Percentiles rank a stretch among this genome's conserved stretches.
Evolutionary conservation across 2,113 vertebrate genomes (phyloP).

Genomic region (Takifugu bimaculatus): DNA sequence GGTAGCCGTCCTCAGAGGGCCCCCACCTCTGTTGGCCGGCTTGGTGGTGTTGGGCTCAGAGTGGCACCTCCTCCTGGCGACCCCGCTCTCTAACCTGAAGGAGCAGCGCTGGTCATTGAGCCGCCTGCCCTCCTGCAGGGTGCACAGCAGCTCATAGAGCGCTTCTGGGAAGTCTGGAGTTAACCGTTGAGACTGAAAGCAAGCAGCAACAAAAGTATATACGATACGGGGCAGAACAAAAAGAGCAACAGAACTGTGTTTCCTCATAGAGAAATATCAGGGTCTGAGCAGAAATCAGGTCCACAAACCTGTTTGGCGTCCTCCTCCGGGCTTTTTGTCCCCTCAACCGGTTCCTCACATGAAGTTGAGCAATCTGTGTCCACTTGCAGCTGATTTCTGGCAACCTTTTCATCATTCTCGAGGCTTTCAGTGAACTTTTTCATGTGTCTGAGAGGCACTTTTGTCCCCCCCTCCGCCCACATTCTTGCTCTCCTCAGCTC

Average conservation of each 20-base stretch:
- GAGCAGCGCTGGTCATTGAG: constrained; percentile 81
- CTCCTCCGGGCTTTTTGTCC: constrained; percentile 8
- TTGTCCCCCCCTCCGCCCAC: constrained; percentile 14
- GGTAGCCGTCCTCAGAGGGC: neutral
- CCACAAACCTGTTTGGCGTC: constrained; percentile 50
- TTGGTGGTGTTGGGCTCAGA: constrained; percentile 73
- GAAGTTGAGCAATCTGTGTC: constrained; percentile 10
- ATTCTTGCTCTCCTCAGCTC: constrained; percentile 2
- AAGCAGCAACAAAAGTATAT: neutral
- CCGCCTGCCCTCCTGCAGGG: constrained; percentile 73
- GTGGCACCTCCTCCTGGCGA: constrained; percentile 70
- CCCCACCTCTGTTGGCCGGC: constrained; percentile 63
- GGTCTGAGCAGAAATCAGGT: neutral
- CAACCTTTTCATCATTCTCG: constrained; percentile 5
- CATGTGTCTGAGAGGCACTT: neutral
- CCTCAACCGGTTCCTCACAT: constrained; percentile 20
- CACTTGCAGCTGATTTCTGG: constrained; percentile 4
- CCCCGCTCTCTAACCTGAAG: constrained; percentile 61
- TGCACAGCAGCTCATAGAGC: constrained; percentile 75
- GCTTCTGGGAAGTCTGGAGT: constrained; percentile 75
- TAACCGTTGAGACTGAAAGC: constrained; percentile 59
- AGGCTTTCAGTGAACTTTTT: neutral
- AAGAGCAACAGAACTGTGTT: neutral
- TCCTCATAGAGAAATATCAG: too few species aligned
- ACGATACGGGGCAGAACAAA: constrained; percentile 21